Evolutionary conservation across 2,113 vertebrate genomes (phyloP).

Genomic region (Tetrao urogallus): DNA sequence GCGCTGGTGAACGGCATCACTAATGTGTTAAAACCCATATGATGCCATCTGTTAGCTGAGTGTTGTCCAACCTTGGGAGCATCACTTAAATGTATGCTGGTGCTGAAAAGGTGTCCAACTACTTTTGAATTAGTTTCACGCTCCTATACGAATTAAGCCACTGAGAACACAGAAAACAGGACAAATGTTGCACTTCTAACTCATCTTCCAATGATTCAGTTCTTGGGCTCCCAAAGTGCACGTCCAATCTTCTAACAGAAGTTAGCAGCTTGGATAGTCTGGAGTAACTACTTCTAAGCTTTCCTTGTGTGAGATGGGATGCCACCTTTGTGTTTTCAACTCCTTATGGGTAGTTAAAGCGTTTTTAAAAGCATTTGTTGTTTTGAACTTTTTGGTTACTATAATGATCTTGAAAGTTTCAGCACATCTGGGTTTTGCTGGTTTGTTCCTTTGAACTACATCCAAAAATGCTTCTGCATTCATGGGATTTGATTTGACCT

Average conservation of each 20-base stretch:
- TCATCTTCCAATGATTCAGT: background rate
- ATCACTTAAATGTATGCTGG: background rate
- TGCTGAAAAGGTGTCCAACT: background rate
- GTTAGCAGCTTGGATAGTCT: background rate
- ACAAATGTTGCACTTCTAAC: fast-evolving
- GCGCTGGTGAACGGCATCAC: fast-evolving
- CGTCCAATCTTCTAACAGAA: fast-evolving
- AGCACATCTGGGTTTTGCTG: background rate
- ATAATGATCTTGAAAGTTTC: background rate
- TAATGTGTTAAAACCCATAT: too few relatives aligned
- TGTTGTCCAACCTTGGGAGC: too few relatives aligned
- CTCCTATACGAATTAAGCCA: background rate
- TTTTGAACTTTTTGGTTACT: background rate
- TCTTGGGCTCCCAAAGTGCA: background rate
- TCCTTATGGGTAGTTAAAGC: background rate
- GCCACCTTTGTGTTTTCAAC: background rate
- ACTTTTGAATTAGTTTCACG: background rate
- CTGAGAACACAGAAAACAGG: fast-evolving
- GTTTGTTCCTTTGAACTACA: background rate
- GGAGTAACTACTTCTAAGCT: background rate
- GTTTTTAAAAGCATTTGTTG: background rate
- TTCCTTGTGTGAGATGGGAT: background rate
- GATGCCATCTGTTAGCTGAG: fast-evolving
- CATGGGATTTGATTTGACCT: background rate
- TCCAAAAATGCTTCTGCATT: background rate